Conservation (phyloP, 2,113 vertebrate species). For the Dicrurus megarhynchus region DNA sequence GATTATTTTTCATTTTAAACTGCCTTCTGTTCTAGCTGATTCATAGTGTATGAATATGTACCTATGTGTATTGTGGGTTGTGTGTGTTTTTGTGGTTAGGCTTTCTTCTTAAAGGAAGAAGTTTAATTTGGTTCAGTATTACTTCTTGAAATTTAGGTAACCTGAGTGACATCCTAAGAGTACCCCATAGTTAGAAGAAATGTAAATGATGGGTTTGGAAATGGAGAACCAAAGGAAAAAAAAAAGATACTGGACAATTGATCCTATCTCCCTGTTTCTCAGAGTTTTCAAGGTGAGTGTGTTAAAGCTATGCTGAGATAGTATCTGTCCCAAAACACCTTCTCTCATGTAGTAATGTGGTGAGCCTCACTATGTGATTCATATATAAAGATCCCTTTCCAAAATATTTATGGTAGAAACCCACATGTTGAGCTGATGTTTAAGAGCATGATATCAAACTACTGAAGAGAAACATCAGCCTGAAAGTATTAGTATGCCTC, state of each 20-base stretch:
- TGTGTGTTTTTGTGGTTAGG: background rate
- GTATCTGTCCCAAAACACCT: background rate
- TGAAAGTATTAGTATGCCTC: background rate
- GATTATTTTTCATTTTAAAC: background rate
- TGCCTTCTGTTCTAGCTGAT: background rate
- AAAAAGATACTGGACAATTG: background rate
- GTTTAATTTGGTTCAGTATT: background rate
- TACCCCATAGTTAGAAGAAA: background rate
- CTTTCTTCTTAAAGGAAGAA: background rate
- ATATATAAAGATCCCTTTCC: background rate
- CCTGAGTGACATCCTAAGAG: background rate
- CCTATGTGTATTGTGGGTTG: background rate
- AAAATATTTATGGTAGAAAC: background rate
- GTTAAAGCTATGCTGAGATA: background rate
- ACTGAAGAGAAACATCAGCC: background rate
- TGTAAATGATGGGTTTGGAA: background rate
- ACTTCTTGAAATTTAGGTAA: background rate
- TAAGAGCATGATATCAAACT: background rate
- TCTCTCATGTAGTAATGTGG: accelerated
- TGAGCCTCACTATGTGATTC: background rate
- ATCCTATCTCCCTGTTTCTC: background rate
- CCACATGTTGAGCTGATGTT: background rate
- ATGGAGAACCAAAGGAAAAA: background rate
- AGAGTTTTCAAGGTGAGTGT: background rate
- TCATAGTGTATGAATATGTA: background rate